Evolutionary conservation across 2,797 vertebrate genomes (phyloP).

Genomic region (Melanotaenia boesemani): DNA sequence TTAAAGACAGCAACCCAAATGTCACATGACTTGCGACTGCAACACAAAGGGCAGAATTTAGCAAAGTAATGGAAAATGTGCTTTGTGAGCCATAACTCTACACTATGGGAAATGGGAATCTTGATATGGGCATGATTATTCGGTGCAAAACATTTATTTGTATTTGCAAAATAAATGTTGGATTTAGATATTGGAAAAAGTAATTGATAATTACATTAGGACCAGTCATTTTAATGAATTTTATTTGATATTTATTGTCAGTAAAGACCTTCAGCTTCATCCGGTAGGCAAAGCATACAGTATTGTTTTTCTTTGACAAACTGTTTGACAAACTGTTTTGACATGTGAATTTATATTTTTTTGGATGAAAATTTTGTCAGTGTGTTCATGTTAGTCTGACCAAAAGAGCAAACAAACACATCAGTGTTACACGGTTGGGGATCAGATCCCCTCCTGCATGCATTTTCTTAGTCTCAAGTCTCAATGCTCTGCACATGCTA

Average conservation of each 20-base stretch:
- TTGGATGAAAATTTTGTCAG: too few relatives aligned
- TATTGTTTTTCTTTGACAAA: not conserved
- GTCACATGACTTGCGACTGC: slow-evolving; percentile 8
- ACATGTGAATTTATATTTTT: too few relatives aligned
- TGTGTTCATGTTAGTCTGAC: too few relatives aligned
- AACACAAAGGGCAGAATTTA: not conserved
- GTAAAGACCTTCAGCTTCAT: not conserved
- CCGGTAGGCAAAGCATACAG: not conserved
- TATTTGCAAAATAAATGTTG: not conserved
- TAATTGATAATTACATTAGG: not conserved
- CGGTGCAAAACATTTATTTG: not conserved
- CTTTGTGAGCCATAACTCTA: slow-evolving; percentile 2
- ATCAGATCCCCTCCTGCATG: too few relatives aligned
- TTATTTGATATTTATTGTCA: not conserved
- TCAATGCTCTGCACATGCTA: not conserved
- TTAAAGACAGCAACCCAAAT: slow-evolving; percentile 12
- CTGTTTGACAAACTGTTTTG: not conserved
- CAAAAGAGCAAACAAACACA: too few relatives aligned
- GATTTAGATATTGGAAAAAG: not conserved
- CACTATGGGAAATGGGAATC: not conserved
- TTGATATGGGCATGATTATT: slow-evolving; percentile 4
- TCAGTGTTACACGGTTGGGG: too few relatives aligned
- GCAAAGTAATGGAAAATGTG: not conserved
- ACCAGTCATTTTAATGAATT: not conserved
- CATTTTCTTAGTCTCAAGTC: too few relatives aligned